phyloP scores from a whole-genome alignment of 2,797 vertebrate species.

The Malacoraja senta region DNA sequence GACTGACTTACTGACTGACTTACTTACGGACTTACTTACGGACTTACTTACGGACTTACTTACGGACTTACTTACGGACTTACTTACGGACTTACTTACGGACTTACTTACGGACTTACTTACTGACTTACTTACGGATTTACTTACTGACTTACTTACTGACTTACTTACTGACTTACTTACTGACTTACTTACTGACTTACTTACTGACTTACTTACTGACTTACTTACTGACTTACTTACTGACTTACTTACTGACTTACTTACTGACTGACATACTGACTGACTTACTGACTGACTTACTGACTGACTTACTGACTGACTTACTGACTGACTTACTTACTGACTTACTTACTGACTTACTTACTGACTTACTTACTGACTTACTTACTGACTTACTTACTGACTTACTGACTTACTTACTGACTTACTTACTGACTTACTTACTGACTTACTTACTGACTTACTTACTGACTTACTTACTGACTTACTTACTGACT shows the following conservation, averaged over 20 bases:
- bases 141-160: no score
- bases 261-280: background rate
- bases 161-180: no score
- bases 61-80: background rate
- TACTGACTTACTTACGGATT: no score
- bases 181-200: background rate
- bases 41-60: background rate
- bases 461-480: no score
- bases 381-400: background rate
- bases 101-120: background rate
- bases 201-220: background rate
- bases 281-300: background rate
- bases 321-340: background rate
- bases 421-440: no score
- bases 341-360: background rate
- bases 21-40: background rate
- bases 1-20: background rate
- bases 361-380: background rate
- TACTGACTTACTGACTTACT: constrained; percentile 2
- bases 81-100: background rate
- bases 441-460: no score
- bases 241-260: background rate
- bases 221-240: background rate
- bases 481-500: no score
- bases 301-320: background rate